Evolutionary conservation across 2,888 invertebrate species (phyloP).

Genomic region (Hybos culiciformis): DNA sequence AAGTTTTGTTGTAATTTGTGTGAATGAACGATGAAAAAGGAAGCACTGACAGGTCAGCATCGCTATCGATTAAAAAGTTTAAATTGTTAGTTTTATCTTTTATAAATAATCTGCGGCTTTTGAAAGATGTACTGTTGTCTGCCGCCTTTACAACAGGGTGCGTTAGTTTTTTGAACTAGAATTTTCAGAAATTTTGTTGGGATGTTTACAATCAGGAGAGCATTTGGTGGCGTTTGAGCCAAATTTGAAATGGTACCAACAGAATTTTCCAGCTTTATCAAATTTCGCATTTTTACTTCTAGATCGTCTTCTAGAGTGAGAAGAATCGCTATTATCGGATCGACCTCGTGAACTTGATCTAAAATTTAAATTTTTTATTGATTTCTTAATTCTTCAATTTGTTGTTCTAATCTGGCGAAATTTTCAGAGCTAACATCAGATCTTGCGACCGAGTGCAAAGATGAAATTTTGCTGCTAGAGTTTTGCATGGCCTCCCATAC

Average conservation of each 20-base stretch:
- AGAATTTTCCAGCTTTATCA: too few relatives aligned
- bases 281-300: too few relatives aligned
- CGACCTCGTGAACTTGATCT: not conserved
- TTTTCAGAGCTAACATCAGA: not conserved
- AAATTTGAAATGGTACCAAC: not conserved
- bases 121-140: constrained; percentile 1
- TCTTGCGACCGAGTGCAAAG: too few relatives aligned
- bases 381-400: not conserved
- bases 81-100: constrained; percentile 3
- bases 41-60: constrained; percentile 4
- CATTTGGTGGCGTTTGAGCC: not conserved
- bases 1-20: not conserved
- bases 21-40: too few relatives aligned
- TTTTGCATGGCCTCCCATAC: not conserved
- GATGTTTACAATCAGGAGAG: not conserved
- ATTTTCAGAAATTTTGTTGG: too few relatives aligned
- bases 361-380: not conserved
- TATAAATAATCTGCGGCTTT: constrained; percentile 5
- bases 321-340: not conserved
- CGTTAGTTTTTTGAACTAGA: constrained; percentile 4
- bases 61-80: constrained; percentile 1
- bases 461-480: not conserved
- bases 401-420: not conserved
- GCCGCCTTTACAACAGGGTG: constrained; percentile 6
- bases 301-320: not conserved